Evolutionary conservation across 2,797 vertebrate species (phyloP), one percentile per base, ranked within the genome.

Genomic region (Dipus sagitta): DNA sequence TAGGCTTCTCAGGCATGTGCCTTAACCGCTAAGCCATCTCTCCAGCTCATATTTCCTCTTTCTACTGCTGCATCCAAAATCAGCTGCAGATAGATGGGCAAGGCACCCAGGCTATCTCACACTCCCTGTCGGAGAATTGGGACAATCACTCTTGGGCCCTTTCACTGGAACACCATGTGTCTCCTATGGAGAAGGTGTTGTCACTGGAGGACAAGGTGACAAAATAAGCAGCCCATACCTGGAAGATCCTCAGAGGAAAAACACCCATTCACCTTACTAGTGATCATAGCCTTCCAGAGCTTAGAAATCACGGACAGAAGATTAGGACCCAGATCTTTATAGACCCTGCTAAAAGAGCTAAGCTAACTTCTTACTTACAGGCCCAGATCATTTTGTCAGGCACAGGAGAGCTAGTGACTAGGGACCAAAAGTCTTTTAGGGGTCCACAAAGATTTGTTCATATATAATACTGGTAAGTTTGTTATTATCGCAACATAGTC

Each of bases 401-500:
- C 10, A 28, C 54, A 91, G 65, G 60, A 94, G 67, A 80, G 5
- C 72, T 5, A 30, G 88, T 85, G n/a, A n/a, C 80, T 92, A 74
- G 34, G 38, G 52, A 78, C 32, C 10, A 91, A 83, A 76, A 38
- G 20, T 72, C 38, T 70, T 80, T 72, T 65, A 91, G 60, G 6
- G 23, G 6, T 21, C 12, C 34, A 93, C 38, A 94, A 62, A 85
- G 65, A 71, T 72, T 30, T 47, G 68, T 77, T 86, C 21, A 86
- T 74, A 65, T 76, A 10, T 64, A 88, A 86, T 32, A 42, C 32
- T 72, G 34, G 82, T 64, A 6, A 92, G 76, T 90, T 80, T 94
- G 26, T 71, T 60, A 62, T 79, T 71, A 84, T 52, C 5, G 3
- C 65, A 52, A 77, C 13, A 83, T 20, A 74, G 30, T n/a, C 30